phyloP scores from a whole-genome alignment of 2,888 invertebrate species.

The Darwinula stevensoni region DNA sequence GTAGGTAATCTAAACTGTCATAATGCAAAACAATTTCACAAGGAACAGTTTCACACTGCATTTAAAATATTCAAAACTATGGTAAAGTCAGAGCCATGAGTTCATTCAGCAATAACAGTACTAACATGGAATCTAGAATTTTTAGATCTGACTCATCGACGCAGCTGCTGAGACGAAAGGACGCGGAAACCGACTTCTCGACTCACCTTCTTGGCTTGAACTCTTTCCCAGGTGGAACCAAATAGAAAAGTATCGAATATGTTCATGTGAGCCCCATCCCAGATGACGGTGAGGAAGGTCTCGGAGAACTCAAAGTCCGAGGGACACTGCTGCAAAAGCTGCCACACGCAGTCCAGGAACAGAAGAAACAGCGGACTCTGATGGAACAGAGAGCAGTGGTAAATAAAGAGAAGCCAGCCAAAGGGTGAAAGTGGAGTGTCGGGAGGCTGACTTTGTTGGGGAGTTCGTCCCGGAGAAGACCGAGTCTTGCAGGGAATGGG shows the following conservation, averaged over 20 bases:
- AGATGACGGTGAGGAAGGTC: slow-evolving; percentile 63
- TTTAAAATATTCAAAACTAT: too few relatives aligned
- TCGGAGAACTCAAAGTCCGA: slow-evolving; percentile 69
- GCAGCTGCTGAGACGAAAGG: too few relatives aligned
- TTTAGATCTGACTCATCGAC: too few relatives aligned
- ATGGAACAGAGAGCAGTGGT: slow-evolving; percentile 12
- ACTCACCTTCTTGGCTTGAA: slow-evolving; percentile 30
- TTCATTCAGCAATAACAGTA: too few relatives aligned
- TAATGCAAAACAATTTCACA: too few relatives aligned
- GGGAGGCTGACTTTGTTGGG: background rate
- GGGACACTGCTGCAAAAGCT: slow-evolving; percentile 59
- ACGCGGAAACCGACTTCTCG: background rate
- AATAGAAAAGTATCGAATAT: slow-evolving; percentile 79
- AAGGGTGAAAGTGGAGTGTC: too few relatives aligned
- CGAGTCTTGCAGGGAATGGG: slow-evolving; percentile 33
- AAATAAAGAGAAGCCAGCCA: too few relatives aligned
- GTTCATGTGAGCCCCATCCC: slow-evolving; percentile 65
- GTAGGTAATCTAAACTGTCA: too few relatives aligned
- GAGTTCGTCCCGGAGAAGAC: background rate
- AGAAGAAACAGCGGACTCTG: slow-evolving; percentile 62
- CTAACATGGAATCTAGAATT: too few relatives aligned
- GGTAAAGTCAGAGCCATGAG: too few relatives aligned
- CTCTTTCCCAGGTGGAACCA: slow-evolving; percentile 46
- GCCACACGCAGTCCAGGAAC: slow-evolving; percentile 81
- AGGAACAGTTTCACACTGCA: too few relatives aligned